phyloP scores from a whole-genome alignment of 1,140 invertebrate species.

The Ceratosolen fusciceps region DNA sequence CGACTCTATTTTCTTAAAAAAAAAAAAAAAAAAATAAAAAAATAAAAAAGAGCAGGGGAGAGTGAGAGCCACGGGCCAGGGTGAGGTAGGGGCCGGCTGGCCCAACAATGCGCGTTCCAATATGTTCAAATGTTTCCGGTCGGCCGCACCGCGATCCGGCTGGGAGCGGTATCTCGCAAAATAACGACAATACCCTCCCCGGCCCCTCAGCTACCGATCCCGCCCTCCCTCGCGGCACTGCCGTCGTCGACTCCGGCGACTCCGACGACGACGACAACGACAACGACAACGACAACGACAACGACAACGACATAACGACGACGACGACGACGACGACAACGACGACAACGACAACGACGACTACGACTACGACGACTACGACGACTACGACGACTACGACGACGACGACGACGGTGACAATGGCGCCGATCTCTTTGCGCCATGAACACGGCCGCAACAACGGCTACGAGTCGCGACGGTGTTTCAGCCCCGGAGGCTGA shows the following conservation, averaged over 20 bases:
- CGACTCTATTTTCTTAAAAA: constrained; percentile 66
- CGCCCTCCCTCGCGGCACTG: not conserved
- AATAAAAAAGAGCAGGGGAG: no score
- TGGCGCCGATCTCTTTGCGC: constrained; percentile 3
- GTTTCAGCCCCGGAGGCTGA: constrained; percentile 67
- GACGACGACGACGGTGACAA: not conserved
- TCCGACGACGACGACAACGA: no score
- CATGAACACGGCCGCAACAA: constrained; percentile 60
- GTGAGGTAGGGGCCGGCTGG: not conserved
- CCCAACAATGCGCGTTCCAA: constrained; percentile 58
- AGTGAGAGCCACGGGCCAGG: constrained; percentile 38
- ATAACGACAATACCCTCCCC: constrained; percentile 65
- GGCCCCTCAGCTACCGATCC: no score
- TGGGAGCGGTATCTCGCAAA: constrained; percentile 66
- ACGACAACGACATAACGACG: no score
- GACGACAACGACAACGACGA: no score
- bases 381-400: no score
- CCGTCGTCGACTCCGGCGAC: not conserved
- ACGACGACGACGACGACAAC: no score
- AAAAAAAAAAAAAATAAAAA: no score
- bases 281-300: no score
- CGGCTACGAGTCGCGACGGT: constrained; percentile 54
- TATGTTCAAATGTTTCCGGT: constrained; percentile 68
- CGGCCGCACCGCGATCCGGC: constrained; percentile 60
- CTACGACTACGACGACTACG: no score